phyloP scores from a whole-genome alignment of 1,140 invertebrate species.

The Cyclina sinensis region DNA sequence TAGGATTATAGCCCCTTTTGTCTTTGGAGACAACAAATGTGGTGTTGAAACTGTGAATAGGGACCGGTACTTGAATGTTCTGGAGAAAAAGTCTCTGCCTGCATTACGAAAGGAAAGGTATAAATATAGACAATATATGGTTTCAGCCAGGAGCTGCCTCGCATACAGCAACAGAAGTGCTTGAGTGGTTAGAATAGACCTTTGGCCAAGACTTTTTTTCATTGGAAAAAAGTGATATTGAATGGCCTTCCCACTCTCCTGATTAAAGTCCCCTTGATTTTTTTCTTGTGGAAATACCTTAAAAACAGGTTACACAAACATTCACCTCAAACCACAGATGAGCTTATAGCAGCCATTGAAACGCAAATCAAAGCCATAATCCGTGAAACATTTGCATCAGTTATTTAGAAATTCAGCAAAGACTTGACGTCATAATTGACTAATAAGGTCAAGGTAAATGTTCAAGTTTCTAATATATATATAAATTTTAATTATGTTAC shows the following conservation, averaged over 20 bases:
- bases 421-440: slow-evolving; percentile 21
- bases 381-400: not conserved
- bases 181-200: not conserved
- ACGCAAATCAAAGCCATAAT: not conserved
- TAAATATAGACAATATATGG: slow-evolving; percentile 13
- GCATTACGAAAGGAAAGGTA: slow-evolving; percentile 32
- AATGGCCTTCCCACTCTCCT: slow-evolving; percentile 17
- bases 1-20: slow-evolving; percentile 1
- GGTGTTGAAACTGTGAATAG: not conserved
- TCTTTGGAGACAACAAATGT: not conserved
- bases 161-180: slow-evolving; percentile 20
- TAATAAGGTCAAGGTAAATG: not conserved
- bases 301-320: slow-evolving; percentile 13
- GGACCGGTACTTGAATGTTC: not conserved
- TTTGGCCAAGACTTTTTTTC: slow-evolving; percentile 28
- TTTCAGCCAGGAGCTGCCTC: slow-evolving; percentile 4
- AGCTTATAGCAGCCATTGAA: not conserved
- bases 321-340: slow-evolving; percentile 16
- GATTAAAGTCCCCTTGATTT: not conserved
- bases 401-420: not conserved
- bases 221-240: not conserved
- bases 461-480: not conserved
- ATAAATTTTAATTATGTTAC: not conserved
- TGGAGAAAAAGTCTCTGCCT: slow-evolving; percentile 8
- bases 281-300: slow-evolving; percentile 31